These are phyloP conservation scores for Camponotus pennsylvanicus DNA, from an alignment of 1,140 invertebrate species.

Conservation along the genomic window DNA sequence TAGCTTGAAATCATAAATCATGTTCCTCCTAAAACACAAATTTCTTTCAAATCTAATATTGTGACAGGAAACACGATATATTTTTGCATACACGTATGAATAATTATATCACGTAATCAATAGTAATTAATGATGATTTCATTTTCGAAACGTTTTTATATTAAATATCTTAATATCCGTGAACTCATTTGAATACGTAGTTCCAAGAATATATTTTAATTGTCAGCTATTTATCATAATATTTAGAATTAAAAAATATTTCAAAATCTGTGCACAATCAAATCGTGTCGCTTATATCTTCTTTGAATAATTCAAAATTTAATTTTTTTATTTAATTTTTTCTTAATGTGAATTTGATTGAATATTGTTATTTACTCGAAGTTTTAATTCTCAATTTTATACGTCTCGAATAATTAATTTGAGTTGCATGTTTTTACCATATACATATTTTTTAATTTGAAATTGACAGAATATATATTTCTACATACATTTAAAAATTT, in stretches of 20 bases:
- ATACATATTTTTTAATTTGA: too few relatives aligned
- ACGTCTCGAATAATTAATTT: background rate
- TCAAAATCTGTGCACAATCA: too few relatives aligned
- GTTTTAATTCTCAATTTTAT: background rate
- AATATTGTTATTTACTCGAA: background rate
- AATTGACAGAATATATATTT: too few relatives aligned
- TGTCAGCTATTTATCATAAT: too few relatives aligned
- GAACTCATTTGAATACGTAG: too few relatives aligned
- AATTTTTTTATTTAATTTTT: background rate
- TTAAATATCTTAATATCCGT: background rate
- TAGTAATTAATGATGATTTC: background rate
- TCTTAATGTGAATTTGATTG: background rate
- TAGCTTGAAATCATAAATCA: too few relatives aligned
- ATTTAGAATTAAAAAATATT: too few relatives aligned
- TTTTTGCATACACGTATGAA: background rate
- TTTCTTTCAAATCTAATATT: background rate
- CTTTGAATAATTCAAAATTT: background rate
- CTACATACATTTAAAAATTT: background rate
- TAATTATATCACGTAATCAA: background rate
- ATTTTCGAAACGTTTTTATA: background rate
- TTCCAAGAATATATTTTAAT: too few relatives aligned
- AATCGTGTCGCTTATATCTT: background rate
- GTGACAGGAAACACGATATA: background rate
- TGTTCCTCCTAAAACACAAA: too few relatives aligned
- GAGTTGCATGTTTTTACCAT: background rate